Conservation (phyloP, 2,888 invertebrate species). For the Volucella zonaria region DNA sequence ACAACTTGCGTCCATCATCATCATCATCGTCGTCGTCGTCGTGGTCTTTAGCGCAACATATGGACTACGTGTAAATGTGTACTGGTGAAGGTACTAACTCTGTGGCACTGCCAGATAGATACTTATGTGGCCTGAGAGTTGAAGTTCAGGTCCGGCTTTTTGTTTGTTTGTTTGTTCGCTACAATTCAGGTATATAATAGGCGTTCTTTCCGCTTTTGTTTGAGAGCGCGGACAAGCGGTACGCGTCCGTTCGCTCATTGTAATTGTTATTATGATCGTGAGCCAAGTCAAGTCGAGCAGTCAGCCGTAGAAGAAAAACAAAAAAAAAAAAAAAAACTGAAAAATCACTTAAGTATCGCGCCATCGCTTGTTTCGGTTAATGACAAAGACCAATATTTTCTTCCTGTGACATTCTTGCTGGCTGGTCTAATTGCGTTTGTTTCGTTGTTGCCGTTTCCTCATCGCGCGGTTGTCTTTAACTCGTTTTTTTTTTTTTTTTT, state of each 20-base stretch:
- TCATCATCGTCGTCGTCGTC: constrained; percentile 17
- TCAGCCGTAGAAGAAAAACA: constrained; percentile 30
- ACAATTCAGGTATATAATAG: constrained; percentile 70
- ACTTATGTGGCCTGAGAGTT: constrained; percentile 17
- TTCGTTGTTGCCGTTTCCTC: constrained; percentile 31
- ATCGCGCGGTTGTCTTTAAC: constrained; percentile 38
- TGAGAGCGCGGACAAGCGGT: constrained; percentile 53
- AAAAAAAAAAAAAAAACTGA: constrained; percentile 40
- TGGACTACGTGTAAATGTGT: no score
- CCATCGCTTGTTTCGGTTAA: constrained; percentile 75
- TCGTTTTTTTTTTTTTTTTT: constrained; percentile 4
- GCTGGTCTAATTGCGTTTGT: constrained; percentile 72
- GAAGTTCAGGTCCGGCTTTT: constrained; percentile 49
- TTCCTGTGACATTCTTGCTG: constrained; percentile 76
- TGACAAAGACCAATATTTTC: constrained; percentile 77
- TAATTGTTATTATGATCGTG: not conserved
- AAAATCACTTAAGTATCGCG: constrained; percentile 72
- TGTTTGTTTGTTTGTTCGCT: constrained; percentile 70
- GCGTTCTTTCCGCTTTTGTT: constrained; percentile 70
- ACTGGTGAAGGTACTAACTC: no score
- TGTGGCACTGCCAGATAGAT: constrained; percentile 29
- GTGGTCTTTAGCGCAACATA: no score
- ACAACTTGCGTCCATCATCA: constrained; percentile 67
- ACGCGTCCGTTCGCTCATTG: constrained; percentile 13
- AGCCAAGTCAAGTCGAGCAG: not conserved